Percentiles rank a stretch among this genome's conserved stretches.
phyloP scores from a whole-genome alignment of 1,140 invertebrate genomes.

The Schlechtendalia chinensis region DNA sequence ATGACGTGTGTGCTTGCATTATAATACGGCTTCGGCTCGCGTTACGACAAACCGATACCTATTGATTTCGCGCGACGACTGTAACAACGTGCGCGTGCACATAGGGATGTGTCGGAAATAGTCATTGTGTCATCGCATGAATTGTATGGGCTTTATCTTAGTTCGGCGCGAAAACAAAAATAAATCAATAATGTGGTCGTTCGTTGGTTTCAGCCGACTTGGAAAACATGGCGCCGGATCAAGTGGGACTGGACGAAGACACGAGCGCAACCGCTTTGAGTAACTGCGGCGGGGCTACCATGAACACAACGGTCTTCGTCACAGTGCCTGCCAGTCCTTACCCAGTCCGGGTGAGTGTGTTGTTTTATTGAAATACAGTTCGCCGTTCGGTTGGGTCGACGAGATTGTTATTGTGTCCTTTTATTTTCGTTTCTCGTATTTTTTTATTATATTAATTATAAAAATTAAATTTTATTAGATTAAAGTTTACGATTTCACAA shows the following conservation, averaged over 20 bases:
- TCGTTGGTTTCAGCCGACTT: constrained; percentile 24
- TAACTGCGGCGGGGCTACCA: constrained; percentile 13
- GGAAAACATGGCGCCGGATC: constrained; percentile 44
- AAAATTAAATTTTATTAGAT: too few relatives aligned
- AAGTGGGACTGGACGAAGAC: constrained; percentile 37
- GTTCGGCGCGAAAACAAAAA: too few relatives aligned
- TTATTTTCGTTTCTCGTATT: too few relatives aligned
- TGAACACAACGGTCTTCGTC: constrained; percentile 42
- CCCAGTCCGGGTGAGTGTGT: constrained; percentile 38
- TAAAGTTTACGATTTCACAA: too few relatives aligned
- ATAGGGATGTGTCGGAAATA: too few relatives aligned
- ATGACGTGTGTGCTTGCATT: neutral
- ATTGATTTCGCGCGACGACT: neutral
- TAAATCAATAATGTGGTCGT: neutral
- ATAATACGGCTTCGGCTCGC: neutral
- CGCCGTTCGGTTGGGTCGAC: too few relatives aligned
- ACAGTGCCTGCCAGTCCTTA: constrained; percentile 37
- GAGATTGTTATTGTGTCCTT: too few relatives aligned
- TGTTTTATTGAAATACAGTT: too few relatives aligned
- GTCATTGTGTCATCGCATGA: too few relatives aligned
- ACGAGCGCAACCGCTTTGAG: constrained; percentile 32
- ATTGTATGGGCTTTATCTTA: too few relatives aligned
- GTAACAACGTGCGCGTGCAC: too few relatives aligned
- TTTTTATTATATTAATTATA: too few relatives aligned
- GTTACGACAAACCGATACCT: neutral